phyloP scores from a whole-genome alignment of 1,140 invertebrate species.

The Galendromus occidentalis region DNA sequence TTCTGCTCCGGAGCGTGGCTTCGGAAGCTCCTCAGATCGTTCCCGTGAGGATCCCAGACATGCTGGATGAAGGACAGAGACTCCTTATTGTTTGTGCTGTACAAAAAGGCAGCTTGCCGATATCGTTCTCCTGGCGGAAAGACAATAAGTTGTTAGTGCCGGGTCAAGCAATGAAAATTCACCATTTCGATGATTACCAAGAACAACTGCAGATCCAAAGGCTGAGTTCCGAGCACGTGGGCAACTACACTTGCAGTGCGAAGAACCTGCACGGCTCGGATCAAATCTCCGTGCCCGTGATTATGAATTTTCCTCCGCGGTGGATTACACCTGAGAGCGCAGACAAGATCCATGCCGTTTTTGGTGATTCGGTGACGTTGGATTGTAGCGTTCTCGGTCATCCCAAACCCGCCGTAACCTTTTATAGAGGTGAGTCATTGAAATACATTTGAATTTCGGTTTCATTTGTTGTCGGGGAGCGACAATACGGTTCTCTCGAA shows the following conservation, averaged over 20 bases:
- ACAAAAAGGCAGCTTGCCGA: not conserved
- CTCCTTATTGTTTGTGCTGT: not conserved
- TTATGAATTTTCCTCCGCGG: not conserved
- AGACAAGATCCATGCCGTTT: not conserved
- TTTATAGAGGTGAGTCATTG: not conserved
- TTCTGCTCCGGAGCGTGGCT: not conserved
- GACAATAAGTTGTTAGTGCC: not conserved
- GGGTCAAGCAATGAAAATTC: not conserved
- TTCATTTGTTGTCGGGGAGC: too few species aligned
- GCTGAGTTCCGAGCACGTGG: conserved; percentile 29
- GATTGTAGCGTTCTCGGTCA: conserved; percentile 16
- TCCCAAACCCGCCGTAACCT: conserved; percentile 15
- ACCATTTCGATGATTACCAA: not conserved
- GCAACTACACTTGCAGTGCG: conserved; percentile 53
- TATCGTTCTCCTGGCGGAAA: not conserved
- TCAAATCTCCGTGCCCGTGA: conserved; percentile 19
- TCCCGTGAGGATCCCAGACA: not conserved
- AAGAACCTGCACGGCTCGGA: conserved; percentile 42
- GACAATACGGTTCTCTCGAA: too few species aligned
- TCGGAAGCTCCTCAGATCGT: not conserved
- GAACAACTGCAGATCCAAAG: not conserved
- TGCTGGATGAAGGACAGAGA: not conserved
- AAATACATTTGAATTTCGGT: too few species aligned
- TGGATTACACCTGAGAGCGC: not conserved
- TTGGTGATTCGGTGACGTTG: not conserved